phyloP scores from a whole-genome alignment of 2,113 vertebrate species.

The Ovis aries region ARS-UI_Ramb_v3.0 NC_056056.1:147639001-147639500 shows the following conservation, averaged over 20 bases:
- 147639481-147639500: background rate
- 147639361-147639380: background rate
- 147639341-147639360: background rate
- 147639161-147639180: background rate
- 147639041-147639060: background rate
- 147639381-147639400: background rate
- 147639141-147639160: background rate
- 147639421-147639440: background rate
- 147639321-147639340: background rate
- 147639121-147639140: background rate
- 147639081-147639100: background rate
- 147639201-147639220: background rate
- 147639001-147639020: background rate
- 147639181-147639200: background rate
- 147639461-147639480: background rate
- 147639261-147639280: background rate
- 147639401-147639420: background rate
- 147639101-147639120: background rate
- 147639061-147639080: background rate
- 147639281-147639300: background rate
- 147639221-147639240: background rate
- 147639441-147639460: background rate
- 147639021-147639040: slow-evolving; percentile 2
- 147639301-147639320: background rate
- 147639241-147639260: background rate